phyloP scores from a whole-genome alignment of 2,888 invertebrate species.

The Brassicogethes aeneus region DNA sequence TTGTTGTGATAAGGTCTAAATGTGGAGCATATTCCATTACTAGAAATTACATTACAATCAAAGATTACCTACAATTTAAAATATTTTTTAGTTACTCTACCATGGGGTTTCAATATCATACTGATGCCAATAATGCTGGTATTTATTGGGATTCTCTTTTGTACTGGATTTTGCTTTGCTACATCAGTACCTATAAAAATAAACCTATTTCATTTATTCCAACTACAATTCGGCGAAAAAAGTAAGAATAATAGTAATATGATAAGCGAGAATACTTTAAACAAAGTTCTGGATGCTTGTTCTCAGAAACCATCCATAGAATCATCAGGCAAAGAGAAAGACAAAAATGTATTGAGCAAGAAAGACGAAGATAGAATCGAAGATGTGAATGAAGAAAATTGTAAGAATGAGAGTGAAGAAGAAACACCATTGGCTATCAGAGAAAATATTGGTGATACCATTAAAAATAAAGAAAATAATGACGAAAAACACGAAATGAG shows the following conservation, averaged over 20 bases:
- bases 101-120: not conserved
- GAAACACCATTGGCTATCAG: too few species aligned
- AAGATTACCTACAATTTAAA: not conserved
- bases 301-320: constrained; percentile 1
- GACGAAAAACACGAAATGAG: too few species aligned
- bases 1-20: too few species aligned
- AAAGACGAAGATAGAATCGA: too few species aligned
- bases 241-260: not conserved
- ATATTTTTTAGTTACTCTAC: not conserved
- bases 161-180: not conserved
- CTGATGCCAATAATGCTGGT: not conserved
- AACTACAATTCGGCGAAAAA: not conserved
- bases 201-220: not conserved
- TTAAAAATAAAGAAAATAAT: too few species aligned
- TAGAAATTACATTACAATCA: too few species aligned
- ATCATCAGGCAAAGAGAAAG: too few species aligned
- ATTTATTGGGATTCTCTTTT: not conserved
- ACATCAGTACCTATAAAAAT: not conserved
- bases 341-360: too few species aligned
- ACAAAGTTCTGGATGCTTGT: not conserved
- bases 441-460: too few species aligned
- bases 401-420: too few species aligned
- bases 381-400: too few species aligned
- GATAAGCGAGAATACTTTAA: not conserved
- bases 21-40: too few species aligned